Base-by-base conservation (phyloP, 2,797 vertebrate genomes). In the Lagocephalus sceleratus region DNA sequence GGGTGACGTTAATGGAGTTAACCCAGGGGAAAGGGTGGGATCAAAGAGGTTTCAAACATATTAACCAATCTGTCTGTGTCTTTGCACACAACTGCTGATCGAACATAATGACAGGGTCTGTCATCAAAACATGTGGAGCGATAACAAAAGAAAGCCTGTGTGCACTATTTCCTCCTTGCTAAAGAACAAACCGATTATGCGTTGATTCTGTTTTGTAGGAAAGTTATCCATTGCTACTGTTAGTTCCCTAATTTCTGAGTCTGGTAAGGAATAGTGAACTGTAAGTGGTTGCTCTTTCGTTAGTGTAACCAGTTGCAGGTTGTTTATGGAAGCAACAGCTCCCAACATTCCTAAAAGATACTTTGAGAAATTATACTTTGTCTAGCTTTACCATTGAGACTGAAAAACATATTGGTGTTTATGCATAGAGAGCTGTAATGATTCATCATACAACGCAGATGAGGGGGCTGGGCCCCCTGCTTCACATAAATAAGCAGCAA, bases 371-470 rank as follows among this genome's bases (percentile, higher is more conserved):
- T 12, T 5, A n/a, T 12, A 1, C 40, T 87, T 90, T 79, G 73
- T 78, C 70, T 75, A 86, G 90, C 89, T 89, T 88, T 83, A 82
- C 88, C 82, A 83, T 91, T 90, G 94, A 94, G 93, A 92, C 96
- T 96, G 96, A 94, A 95, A 95, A 97, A 93, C 94, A 94, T 95
- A 94, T 96, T 95, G 94, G 91, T 95, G 93, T 94, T 97, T 94
- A 94, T 92, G 90, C 93, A 92, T 92, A 87, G 91, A 90, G 89
- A 86, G 90, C 92, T 90, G 90, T 97, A 97, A 97, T 96, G 95
- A 98, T 95, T 92, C 91, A 98, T 98, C 95, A 96, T 94, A 92
- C 90, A 82, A 76, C 78, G 84, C 73, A 81, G 82, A 66, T 45
- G 55, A 76, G 62, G 61, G 66, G 81, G 78, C 55, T 48, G 83